A percentile compares a stretch with the other conserved stretches of the same genome.
phyloP scores from a whole-genome alignment of 2,888 invertebrate species.

The Rhopalosiphum nymphaeae region DNA sequence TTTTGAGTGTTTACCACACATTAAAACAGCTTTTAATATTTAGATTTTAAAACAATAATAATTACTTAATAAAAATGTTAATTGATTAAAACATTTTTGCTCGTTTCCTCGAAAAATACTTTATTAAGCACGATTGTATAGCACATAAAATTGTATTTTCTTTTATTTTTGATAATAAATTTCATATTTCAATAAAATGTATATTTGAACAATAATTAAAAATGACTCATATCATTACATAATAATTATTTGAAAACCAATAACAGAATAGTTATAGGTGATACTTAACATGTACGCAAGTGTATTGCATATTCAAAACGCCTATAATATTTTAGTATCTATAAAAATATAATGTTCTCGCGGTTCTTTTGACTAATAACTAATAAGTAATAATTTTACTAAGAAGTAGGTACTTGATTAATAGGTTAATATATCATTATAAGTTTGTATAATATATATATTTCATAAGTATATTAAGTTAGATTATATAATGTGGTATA shows the following conservation, averaged over 20 bases:
- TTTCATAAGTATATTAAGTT: neutral
- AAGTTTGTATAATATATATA: neutral
- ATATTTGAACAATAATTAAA: neutral
- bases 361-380: neutral
- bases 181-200: neutral
- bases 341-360: neutral
- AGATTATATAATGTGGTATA: neutral
- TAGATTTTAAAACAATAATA: too few relatives aligned
- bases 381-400: neutral
- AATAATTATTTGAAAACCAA: conserved; percentile 42
- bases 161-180: neutral
- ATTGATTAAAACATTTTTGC: neutral
- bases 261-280: neutral
- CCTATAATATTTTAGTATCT: neutral
- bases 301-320: conserved; percentile 40
- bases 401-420: neutral
- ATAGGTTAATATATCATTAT: neutral
- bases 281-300: conserved; percentile 8
- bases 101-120: neutral
- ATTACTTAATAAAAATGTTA: neutral
- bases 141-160: neutral
- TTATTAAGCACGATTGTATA: neutral
- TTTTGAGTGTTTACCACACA: neutral
- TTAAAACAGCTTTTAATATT: too few relatives aligned
- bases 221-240: conserved; percentile 22